Conservation (phyloP, 1,140 invertebrate species). For the Anastrepha obliqua region DNA sequence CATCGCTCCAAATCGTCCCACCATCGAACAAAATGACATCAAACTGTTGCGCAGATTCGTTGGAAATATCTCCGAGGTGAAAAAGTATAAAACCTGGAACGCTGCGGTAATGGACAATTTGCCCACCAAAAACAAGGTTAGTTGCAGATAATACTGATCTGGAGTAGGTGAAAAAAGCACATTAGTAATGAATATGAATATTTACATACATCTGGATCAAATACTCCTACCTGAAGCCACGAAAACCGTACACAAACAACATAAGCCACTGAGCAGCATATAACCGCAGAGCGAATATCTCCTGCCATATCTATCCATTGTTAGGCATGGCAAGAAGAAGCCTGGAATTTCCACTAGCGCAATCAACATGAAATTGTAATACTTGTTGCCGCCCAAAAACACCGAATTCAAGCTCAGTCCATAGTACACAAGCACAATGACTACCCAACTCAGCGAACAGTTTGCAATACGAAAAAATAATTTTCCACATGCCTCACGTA, state of each 20-base stretch:
- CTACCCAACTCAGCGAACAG: slow-evolving; percentile 82
- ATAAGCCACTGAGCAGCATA: slow-evolving; percentile 79
- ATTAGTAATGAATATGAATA: background rate
- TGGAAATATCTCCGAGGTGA: slow-evolving; percentile 84
- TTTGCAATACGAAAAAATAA: slow-evolving; percentile 79
- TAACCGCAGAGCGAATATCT: slow-evolving; percentile 77
- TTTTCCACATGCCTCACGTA: slow-evolving; percentile 77
- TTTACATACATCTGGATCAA: background rate
- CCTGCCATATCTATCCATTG: slow-evolving; percentile 81
- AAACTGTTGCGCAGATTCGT: slow-evolving; percentile 80
- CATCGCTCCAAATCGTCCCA: slow-evolving; percentile 83
- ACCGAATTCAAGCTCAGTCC: slow-evolving; percentile 88
- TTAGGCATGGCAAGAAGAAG: slow-evolving; percentile 80
- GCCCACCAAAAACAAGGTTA: slow-evolving; percentile 81
- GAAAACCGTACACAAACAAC: slow-evolving; percentile 70
- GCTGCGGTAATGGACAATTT: slow-evolving; percentile 84
- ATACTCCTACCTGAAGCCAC: slow-evolving; percentile 60
- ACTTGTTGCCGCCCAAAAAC: slow-evolving; percentile 82
- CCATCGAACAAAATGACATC: slow-evolving; percentile 82
- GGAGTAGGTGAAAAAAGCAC: background rate
- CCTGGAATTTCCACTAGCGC: slow-evolving; percentile 83
- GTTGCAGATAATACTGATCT: slow-evolving; percentile 71
- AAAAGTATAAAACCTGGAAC: slow-evolving; percentile 83
- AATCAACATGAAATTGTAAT: slow-evolving; percentile 83
- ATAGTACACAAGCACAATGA: slow-evolving; percentile 85